These are phyloP conservation scores for Dendronephthya gigantea DNA, from an alignment of 64 coral and sea anemone genomes.

Conservation along the genomic window DNA sequence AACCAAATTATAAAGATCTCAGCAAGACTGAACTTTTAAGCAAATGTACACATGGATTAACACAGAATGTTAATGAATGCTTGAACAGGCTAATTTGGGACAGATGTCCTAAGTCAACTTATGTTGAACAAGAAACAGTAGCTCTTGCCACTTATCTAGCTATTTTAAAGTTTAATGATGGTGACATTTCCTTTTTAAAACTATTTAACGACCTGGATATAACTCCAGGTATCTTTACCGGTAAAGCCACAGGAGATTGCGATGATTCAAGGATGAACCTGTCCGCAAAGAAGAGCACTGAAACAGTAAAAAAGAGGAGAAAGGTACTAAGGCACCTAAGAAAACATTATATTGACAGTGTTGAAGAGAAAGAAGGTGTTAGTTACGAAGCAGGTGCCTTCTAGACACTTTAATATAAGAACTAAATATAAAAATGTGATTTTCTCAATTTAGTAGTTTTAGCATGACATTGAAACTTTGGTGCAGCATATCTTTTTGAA, in stretches of 20 bases:
- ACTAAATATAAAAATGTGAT: background rate
- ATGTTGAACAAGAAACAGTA: background rate
- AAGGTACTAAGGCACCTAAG: background rate
- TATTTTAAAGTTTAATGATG: constrained; percentile 17
- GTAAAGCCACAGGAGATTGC: background rate
- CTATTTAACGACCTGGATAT: background rate
- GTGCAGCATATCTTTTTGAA: background rate
- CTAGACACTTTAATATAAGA: background rate
- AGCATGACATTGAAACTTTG: background rate
- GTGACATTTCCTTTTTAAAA: background rate
- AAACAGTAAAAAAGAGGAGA: background rate
- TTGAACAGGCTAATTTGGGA: background rate
- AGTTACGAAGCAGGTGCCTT: background rate
- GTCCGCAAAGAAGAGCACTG: background rate
- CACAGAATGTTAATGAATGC: background rate
- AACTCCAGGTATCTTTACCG: background rate
- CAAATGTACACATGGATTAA: background rate
- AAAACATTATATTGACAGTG: background rate
- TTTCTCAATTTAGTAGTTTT: constrained; percentile 17
- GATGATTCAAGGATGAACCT: background rate
- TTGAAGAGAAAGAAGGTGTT: background rate
- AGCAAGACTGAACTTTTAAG: background rate
- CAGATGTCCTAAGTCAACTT: background rate
- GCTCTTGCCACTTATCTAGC: background rate
- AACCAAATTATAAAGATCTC: background rate